Evolutionary conservation across 2,888 invertebrate species (phyloP).

Genomic region (Tanytarsus gracilentus): DNA sequence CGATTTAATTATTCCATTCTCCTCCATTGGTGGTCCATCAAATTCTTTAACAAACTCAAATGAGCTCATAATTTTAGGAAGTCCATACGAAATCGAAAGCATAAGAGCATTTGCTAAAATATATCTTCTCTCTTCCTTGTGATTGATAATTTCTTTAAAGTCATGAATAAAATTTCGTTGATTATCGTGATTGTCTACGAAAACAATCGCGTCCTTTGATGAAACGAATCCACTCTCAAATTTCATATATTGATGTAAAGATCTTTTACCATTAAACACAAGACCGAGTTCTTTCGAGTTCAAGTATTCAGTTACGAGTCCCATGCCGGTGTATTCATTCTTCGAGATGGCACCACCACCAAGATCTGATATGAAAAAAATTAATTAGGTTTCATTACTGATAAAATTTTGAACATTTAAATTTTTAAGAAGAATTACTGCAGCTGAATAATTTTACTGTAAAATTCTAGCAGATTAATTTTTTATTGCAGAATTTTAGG

Average conservation of each 20-base stretch:
- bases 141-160: constrained; percentile 43
- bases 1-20: constrained; percentile 43
- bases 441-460: no score
- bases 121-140: constrained; percentile 39
- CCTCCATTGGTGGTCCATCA: constrained; percentile 49
- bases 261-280: constrained; percentile 49
- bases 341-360: constrained; percentile 35
- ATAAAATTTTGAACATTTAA: no score
- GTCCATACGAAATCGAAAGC: constrained; percentile 49
- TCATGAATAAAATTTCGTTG: constrained; percentile 47
- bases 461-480: no score
- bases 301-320: constrained; percentile 59
- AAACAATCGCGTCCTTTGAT: constrained; percentile 51
- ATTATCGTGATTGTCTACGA: constrained; percentile 78
- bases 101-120: constrained; percentile 50
- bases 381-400: no score
- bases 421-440: no score
- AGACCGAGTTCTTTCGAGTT: constrained; percentile 49
- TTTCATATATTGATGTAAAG: constrained; percentile 46
- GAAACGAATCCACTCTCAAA: constrained; percentile 47
- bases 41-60: constrained; percentile 39
- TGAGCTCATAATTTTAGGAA: constrained; percentile 51
- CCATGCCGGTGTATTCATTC: constrained; percentile 46
- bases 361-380: constrained; percentile 38
- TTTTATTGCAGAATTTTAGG: no score